Conservation (phyloP, 2,888 invertebrate species). For the Branchipolynoe longqiensis region DNA sequence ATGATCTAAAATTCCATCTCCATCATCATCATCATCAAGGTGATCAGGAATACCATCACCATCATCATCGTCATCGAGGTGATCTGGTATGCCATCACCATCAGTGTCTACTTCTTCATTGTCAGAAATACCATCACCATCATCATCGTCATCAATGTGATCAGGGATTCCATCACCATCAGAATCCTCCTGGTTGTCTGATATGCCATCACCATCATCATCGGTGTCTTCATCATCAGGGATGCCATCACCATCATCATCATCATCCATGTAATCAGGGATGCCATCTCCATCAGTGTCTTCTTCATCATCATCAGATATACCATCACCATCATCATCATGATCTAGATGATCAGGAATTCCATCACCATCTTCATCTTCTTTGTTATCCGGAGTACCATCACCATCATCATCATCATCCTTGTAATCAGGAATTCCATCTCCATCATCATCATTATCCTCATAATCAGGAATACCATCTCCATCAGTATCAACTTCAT, state of each 20-base stretch:
- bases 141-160: conserved; percentile 69
- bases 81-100: conserved; percentile 75
- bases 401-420: conserved; percentile 66
- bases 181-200: conserved; percentile 58
- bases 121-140: conserved; percentile 79
- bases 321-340: conserved; percentile 69
- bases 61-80: conserved; percentile 67
- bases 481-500: conserved; percentile 66
- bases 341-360: conserved; percentile 69
- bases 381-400: conserved; percentile 70
- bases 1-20: conserved; percentile 66
- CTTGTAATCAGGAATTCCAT: conserved; percentile 64
- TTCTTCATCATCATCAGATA: conserved; percentile 70
- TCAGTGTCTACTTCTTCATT: conserved; percentile 74
- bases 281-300: conserved; percentile 67
- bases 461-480: conserved; percentile 66
- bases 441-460: conserved; percentile 70
- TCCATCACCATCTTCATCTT: conserved; percentile 69
- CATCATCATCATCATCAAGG: conserved; percentile 57
- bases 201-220: conserved; percentile 63
- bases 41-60: conserved; percentile 65
- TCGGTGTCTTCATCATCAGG: conserved; percentile 67
- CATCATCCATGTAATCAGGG: conserved; percentile 66
- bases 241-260: conserved; percentile 62
- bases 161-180: conserved; percentile 70